Conservation (phyloP, 1,140 invertebrate species). For the Eciton burchellii region DNA sequence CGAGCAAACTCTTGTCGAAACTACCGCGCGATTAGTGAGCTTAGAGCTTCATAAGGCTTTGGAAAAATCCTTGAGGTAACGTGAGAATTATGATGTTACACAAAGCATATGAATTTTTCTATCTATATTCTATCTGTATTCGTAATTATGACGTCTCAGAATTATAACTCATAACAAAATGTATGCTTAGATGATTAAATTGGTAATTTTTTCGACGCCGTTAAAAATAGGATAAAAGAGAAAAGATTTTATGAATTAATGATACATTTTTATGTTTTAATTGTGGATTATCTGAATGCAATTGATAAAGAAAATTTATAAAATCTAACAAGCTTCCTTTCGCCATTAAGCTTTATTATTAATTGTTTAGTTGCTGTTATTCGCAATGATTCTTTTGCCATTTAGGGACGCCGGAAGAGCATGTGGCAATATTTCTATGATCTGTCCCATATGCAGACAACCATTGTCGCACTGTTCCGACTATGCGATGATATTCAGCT, state of each 20-base stretch:
- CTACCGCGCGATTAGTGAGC: slow-evolving; percentile 82
- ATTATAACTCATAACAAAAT: no score
- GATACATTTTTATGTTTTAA: not conserved
- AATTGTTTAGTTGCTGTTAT: slow-evolving; percentile 14
- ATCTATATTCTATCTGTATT: no score
- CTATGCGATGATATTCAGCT: slow-evolving; percentile 81
- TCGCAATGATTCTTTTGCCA: slow-evolving; percentile 46
- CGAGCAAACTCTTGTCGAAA: slow-evolving; percentile 83
- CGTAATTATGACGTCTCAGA: no score
- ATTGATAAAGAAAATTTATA: not conserved
- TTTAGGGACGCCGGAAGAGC: slow-evolving; percentile 80
- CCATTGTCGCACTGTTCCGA: slow-evolving; percentile 78
- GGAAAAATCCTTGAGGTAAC: slow-evolving; percentile 81
- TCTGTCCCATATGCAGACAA: slow-evolving; percentile 82
- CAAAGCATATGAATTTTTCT: slow-evolving; percentile 1
- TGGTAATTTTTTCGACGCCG: not conserved
- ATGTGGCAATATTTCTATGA: slow-evolving; percentile 76
- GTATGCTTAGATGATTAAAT: no score
- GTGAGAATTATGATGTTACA: slow-evolving; percentile 13
- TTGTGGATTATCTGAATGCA: no score
- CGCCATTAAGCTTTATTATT: not conserved
- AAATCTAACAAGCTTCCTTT: not conserved
- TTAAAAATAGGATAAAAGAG: not conserved
- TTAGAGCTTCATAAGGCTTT: slow-evolving; percentile 82
- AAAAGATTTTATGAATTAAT: not conserved